phyloP scores from a whole-genome alignment of 2,797 vertebrate species.

The Sarcophilus harrisii region DNA sequence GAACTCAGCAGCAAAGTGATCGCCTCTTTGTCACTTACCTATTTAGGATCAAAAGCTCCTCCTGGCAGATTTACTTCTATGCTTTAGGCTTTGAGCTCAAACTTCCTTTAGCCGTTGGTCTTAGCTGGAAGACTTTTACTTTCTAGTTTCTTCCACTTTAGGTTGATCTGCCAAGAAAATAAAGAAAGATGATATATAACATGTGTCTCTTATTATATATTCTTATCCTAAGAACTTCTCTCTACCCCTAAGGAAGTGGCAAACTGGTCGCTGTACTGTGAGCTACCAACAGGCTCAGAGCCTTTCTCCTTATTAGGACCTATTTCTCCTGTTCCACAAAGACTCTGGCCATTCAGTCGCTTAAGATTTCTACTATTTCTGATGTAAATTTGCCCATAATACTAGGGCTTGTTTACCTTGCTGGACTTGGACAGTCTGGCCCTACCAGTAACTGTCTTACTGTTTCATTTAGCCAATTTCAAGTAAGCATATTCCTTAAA shows the following conservation, averaged over 20 bases:
- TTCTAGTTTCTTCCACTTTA: conserved; percentile 8
- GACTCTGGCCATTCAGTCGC: neutral
- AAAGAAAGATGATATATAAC: neutral
- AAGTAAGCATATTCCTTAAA: neutral
- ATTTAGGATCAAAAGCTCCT: neutral
- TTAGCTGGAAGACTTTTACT: neutral
- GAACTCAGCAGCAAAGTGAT: neutral
- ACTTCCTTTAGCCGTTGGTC: neutral
- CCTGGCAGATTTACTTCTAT: neutral
- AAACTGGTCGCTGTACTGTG: neutral
- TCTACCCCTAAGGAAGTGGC: neutral
- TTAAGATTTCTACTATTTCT: neutral
- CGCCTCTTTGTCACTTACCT: neutral
- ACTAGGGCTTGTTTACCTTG: neutral
- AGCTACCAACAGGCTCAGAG: neutral
- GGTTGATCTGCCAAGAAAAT: neutral
- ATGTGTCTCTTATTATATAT: conserved; percentile 3
- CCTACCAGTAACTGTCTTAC: neutral
- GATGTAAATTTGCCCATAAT: neutral
- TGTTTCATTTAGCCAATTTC: neutral
- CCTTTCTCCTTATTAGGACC: neutral
- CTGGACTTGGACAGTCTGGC: neutral
- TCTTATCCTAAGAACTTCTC: neutral
- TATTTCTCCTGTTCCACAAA: neutral
- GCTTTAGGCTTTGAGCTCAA: neutral